Base-by-base conservation (phyloP, 2,797 vertebrate genomes). In the Oryzias dopingdopingensis region DNA sequence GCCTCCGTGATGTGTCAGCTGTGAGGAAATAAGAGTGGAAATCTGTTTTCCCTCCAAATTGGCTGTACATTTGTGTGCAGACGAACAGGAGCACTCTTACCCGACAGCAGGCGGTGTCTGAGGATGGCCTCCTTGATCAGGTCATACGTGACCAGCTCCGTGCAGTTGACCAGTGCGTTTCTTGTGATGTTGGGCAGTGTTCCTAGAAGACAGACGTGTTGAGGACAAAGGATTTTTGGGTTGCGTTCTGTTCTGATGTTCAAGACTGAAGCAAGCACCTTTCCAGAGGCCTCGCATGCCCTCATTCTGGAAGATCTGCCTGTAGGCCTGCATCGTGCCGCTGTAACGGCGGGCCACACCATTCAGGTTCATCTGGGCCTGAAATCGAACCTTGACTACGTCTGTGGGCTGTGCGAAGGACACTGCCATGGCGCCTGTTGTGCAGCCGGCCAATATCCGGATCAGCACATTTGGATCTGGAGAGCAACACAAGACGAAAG, bases 361-460 rank as follows among this genome's bases (percentile, higher is more conserved):
- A 0, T 80, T 64, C 4, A 94, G 87, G 57, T 89, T 94, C 88
- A 86, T 88, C 85, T 95, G 94, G 1, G 94, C 94, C 58, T 96
- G 94, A 65, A 95, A 94, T 46, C 94, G 83, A 72, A 95, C 94
- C 82, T 95, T 95, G 51, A 94, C 93, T 14, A 95, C 95, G 2
- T 96, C 94, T 0, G 94, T 96, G 49, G 94, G 94, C 65, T 96
- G 94, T 4, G 94, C 94, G 2, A 93, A 79, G 16, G 92, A 90
- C 48, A 96, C 94, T 0, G 94, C 94, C 90, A 95, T 86, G 1
- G 93, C 93, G 0, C 93, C 94, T 0, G 94, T 96, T 1, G 92
- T 94, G 74, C 93, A 92, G 59, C 94, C 95, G 0, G 93, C 95
- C 42, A 92, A 82, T 76, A 96, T 94, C 51, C 90, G 91, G 4